Evolutionary conservation across 2,797 vertebrate species (phyloP).

Genomic region (Echiichthys vipera): DNA sequence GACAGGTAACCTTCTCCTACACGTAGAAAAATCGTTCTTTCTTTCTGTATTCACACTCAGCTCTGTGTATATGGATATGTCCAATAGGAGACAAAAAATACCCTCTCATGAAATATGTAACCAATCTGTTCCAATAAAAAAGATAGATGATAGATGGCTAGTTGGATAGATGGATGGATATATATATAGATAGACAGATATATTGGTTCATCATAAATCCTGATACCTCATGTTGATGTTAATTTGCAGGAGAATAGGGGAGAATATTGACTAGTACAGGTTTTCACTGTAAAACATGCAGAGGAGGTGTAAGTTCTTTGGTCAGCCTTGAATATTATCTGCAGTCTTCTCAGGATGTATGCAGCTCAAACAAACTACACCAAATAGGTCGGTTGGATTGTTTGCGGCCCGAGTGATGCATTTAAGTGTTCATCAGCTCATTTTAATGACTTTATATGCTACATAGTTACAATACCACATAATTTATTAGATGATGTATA

Average conservation of each 20-base stretch:
- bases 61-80: background rate
- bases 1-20: background rate
- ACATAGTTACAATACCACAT: background rate
- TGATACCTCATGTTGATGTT: no score
- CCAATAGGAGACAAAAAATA: background rate
- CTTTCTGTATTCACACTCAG: background rate
- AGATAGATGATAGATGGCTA: background rate
- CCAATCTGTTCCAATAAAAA: background rate
- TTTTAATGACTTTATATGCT: background rate
- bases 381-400: no score
- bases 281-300: no score
- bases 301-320: no score
- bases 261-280: background rate
- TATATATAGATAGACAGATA: no score
- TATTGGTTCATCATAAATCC: no score
- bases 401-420: no score
- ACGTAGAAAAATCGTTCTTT: background rate
- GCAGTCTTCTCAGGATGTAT: no score
- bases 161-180: background rate
- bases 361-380: no score
- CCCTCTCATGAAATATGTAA: background rate
- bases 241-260: no score
- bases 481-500: background rate
- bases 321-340: no score
- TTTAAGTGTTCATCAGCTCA: background rate